Evolutionary conservation across 2,113 vertebrate genomes (phyloP), one percentile per base, ranked within the genome.

Genomic region (Gasterosteus aculeatus): DNA sequence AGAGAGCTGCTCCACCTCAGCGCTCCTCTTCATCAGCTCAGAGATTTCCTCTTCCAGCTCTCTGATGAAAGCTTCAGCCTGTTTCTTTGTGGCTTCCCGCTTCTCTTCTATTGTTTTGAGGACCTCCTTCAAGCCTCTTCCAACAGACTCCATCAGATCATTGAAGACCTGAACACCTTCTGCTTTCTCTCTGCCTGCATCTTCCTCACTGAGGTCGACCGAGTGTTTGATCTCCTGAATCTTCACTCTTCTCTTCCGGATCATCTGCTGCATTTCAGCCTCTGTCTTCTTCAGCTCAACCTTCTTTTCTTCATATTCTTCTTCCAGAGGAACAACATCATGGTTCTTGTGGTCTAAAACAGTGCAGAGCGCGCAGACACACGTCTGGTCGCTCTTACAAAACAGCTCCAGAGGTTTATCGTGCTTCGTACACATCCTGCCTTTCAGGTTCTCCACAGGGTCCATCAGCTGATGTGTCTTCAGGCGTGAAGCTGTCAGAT

Each of bases 331-430:
- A 78, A 71, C 60, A 58, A 78, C 0, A 0, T 78, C 53, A 18
- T 78, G 76, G 1, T 0, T 72, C 61, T 59, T 78, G 42, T 78
- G 76, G 12, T 78, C 68, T 58, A 11, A n/a, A 16, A 72, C 33
- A 12, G 2, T 0, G 22, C 76, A 78, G n/a, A 71, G n/a, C 15
- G 22, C 1, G 11, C 76, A 78, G 41, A 78, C 53, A 65, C 53
- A 78, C 2, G 33, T 65, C 54, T 59, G 61, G 60, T 72, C 53
- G 22, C 33, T 78, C 67, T 58, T 47, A 78, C 75, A 78, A 67
- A 78, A 78, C 51, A 78, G 68, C 60, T 78, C 76, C 68, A 78
- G 76, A 65, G 61, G 69, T 66, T 78, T 72, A 51, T 59, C 16
- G 42, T 78, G 76, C 60, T 78, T 39, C 76, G 3, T 16, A 78